phyloP scores from a whole-genome alignment of 2,888 invertebrate genomes.

The Oxycera nigricornis region DNA sequence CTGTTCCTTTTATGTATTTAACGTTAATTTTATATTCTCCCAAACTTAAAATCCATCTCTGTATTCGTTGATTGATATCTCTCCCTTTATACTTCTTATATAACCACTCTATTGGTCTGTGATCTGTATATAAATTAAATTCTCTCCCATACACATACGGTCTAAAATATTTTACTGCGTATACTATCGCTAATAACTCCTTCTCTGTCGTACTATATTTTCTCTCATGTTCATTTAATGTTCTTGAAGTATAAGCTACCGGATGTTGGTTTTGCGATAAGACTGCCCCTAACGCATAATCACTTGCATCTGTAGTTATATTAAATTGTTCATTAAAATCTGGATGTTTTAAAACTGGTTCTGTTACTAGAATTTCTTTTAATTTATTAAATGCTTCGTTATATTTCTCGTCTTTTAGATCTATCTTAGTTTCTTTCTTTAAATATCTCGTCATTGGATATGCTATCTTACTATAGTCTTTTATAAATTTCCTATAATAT shows the following conservation, averaged over 20 bases:
- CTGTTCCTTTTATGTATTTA: too few species aligned
- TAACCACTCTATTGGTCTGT: not conserved
- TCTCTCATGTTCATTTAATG: conserved; percentile 44
- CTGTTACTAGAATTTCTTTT: not conserved
- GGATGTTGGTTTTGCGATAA: conserved; percentile 51
- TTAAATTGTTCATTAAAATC: conserved; percentile 52
- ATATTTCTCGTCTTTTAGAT: not conserved
- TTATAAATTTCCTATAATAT: conserved; percentile 7
- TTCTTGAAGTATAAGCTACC: conserved; percentile 47
- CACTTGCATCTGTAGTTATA: conserved; percentile 52
- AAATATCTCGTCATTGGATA: conserved; percentile 47
- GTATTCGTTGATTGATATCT: not conserved
- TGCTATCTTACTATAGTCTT: not conserved
- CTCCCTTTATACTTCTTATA: not conserved
- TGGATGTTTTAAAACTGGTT: conserved; percentile 46
- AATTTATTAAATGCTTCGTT: not conserved
- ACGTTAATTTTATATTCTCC: not conserved
- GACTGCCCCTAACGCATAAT: conserved; percentile 50
- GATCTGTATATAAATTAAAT: not conserved
- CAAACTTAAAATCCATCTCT: not conserved
- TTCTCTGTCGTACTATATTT: conserved; percentile 54
- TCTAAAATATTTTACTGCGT: conserved; percentile 54
- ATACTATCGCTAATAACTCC: conserved; percentile 54
- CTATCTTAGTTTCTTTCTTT: conserved; percentile 23
- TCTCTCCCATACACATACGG: conserved; percentile 51